These are phyloP conservation scores for Phthorimaea operculella DNA, from an alignment of 1,140 invertebrate genomes.

Conservation along the genomic window DNA sequence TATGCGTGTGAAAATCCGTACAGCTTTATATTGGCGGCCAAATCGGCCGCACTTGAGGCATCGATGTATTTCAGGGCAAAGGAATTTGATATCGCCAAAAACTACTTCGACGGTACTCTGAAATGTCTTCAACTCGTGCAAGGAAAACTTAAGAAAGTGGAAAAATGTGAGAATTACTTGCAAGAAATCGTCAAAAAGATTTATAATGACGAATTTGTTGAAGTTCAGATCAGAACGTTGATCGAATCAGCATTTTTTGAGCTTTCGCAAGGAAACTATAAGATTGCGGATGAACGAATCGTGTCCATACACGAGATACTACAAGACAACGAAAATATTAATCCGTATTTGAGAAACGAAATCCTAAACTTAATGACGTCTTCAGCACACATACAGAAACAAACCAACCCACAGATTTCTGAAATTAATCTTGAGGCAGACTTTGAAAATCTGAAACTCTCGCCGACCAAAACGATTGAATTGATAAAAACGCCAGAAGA, in stretches of 20 bases:
- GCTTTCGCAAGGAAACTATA: slow-evolving; percentile 23
- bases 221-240: slow-evolving; percentile 30
- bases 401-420: slow-evolving; percentile 7
- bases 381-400: slow-evolving; percentile 24
- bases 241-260: slow-evolving; percentile 41
- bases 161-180: slow-evolving; percentile 23
- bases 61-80: slow-evolving; percentile 38
- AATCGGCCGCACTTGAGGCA: slow-evolving; percentile 30
- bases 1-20: slow-evolving; percentile 28
- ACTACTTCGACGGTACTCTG: slow-evolving; percentile 39
- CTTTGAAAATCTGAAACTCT: slow-evolving; percentile 33
- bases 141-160: slow-evolving; percentile 20
- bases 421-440: slow-evolving; percentile 30
- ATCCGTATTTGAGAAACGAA: slow-evolving; percentile 34
- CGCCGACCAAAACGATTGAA: slow-evolving; percentile 14
- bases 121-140: slow-evolving; percentile 26
- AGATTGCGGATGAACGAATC: slow-evolving; percentile 30
- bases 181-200: slow-evolving; percentile 16
- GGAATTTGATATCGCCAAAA: slow-evolving; percentile 35
- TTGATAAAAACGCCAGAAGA: slow-evolving; percentile 31
- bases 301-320: slow-evolving; percentile 36
- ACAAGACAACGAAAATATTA: slow-evolving; percentile 16
- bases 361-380: slow-evolving; percentile 42
- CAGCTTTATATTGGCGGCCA: slow-evolving; percentile 23
- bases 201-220: slow-evolving; percentile 19